A percentile compares a stretch with the other conserved stretches of the same genome.
Evolutionary conservation across 2,113 vertebrate species (phyloP).

Genomic region (Lamprotornis superbus): DNA sequence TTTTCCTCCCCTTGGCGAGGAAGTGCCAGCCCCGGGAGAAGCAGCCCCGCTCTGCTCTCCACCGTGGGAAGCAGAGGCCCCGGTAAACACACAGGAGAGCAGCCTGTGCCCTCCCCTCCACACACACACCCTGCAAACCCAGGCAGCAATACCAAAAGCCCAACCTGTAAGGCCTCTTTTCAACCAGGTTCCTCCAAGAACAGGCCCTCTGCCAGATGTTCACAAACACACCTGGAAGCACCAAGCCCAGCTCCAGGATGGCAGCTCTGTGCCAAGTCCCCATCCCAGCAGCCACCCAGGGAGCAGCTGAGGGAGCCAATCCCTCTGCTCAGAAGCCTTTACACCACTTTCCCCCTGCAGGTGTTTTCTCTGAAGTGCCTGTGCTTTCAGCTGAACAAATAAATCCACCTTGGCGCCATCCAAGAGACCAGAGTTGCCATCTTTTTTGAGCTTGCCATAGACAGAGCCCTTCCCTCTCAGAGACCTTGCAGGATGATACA

Average conservation of each 20-base stretch:
- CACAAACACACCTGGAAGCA: not conserved
- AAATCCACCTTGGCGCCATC: not conserved
- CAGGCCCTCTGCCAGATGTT: not conserved
- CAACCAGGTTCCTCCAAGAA: rapidly evolving
- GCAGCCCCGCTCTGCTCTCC: rapidly evolving
- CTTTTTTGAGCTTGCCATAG: not conserved
- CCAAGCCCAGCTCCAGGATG: not conserved
- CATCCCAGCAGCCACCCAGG: not conserved
- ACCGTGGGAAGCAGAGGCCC: not conserved
- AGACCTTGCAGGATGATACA: not conserved
- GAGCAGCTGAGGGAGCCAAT: not conserved
- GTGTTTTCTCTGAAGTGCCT: not conserved
- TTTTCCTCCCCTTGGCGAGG: not conserved
- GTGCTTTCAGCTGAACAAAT: not conserved
- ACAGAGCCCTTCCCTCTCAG: not conserved
- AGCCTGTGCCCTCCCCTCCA: not conserved
- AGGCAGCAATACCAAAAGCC: not conserved
- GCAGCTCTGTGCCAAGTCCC: not conserved
- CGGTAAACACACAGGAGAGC: not conserved
- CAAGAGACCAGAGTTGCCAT: not conserved
- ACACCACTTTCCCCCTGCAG: not conserved
- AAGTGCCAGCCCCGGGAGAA: not conserved
- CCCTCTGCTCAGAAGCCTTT: not conserved
- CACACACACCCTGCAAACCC: not conserved
- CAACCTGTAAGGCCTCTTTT: not conserved